Base-by-base conservation (phyloP, 2,113 vertebrate species). In the Pardalotus punctatus region DNA sequence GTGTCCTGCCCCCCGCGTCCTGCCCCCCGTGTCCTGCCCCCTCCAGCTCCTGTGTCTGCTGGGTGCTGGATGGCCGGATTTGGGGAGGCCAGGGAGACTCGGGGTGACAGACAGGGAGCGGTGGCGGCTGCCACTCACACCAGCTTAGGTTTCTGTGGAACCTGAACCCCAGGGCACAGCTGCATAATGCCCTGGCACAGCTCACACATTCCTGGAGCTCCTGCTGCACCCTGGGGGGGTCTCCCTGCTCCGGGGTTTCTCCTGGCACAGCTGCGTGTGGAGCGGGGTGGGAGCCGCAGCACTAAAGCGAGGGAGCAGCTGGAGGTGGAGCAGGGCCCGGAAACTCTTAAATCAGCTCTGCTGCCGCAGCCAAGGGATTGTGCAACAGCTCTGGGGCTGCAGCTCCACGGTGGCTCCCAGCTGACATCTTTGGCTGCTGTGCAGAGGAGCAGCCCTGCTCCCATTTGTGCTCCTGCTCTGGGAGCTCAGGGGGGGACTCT, bases 341-440 rank as follows among this genome's bases (percentile, higher is more conserved):
- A 95, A 97, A 88, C 88, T 92, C 92, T 90, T 82, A 11, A 95
- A 50, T 94, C 92, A 92, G 95, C 94, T 80, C 27, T 69, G 85
- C 85, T 86, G 90, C 92, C 58, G 94, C 56, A 94, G 95, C 94
- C 94, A 88, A 20, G 28, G 14, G 9, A n/a, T 96, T 95, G 95
- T 95, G 96, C 95, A 94, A 94, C 74, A 22, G 19, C 90, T 85
- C 61, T 0, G 16, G 38, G 81, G 77, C 91, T 91, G 95, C 86
- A 35, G 27, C 87, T 78, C 89, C 60, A 1, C 31, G 1, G 10
- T 4, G 38, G 61, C 90, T 87, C 66, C 9, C n/a, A 43, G 84
- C 38, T 94, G 92, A 76, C 87, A 53, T 91, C 90, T 81, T 47
- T 88, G 77, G 83, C 93, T 96, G 93, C 91, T 94, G 89, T 29